Evolutionary conservation across 2,113 vertebrate species (phyloP).

Genomic region (Chaenocephalus aceratus): DNA sequence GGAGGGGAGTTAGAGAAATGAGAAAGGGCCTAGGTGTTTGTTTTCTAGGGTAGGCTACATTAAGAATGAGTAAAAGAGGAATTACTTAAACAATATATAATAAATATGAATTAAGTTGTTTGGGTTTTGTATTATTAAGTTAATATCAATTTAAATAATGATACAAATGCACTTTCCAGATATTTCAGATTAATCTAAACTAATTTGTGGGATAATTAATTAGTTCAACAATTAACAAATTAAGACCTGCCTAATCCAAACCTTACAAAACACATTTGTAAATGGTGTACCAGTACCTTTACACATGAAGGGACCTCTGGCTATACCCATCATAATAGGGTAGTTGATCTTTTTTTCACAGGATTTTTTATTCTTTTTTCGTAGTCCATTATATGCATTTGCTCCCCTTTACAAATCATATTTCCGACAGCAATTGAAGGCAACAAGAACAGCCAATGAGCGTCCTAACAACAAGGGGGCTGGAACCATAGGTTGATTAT

Average conservation of each 20-base stretch:
- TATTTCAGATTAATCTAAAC: background rate
- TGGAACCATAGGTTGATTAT: background rate
- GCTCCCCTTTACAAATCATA: rapidly evolving
- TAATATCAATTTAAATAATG: background rate
- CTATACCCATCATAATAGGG: background rate
- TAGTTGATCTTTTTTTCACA: background rate
- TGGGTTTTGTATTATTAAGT: background rate
- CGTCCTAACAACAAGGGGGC: background rate
- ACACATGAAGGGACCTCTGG: background rate
- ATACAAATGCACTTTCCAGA: background rate
- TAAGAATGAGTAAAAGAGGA: background rate
- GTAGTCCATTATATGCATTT: rapidly evolving
- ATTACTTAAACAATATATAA: background rate
- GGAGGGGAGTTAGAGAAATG: no score
- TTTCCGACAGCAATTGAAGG: constrained; percentile 36
- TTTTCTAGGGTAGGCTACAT: background rate
- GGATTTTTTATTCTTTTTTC: background rate
- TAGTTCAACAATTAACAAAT: no score
- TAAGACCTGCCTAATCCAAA: no score
- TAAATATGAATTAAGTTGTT: background rate
- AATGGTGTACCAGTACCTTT: background rate
- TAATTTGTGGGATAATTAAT: background rate
- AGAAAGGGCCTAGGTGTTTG: background rate
- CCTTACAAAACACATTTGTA: background rate
- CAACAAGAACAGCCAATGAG: constrained; percentile 39